Evolutionary conservation across 2,797 vertebrate species (phyloP).

Genomic region (Urophycis tenuis): DNA sequence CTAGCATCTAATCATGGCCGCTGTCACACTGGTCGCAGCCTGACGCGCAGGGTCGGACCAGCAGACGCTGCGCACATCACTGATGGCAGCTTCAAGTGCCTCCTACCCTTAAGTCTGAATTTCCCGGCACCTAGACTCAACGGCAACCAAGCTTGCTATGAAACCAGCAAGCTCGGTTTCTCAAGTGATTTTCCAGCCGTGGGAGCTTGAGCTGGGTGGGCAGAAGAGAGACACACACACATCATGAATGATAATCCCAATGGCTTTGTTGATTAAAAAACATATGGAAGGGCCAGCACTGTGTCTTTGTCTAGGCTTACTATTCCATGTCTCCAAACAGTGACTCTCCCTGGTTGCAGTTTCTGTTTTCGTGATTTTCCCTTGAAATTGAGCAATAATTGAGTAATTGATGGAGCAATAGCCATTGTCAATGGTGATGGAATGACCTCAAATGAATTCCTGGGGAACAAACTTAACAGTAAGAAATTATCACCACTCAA

Average conservation of each 20-base stretch:
- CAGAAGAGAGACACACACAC: too few species aligned
- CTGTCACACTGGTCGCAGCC: slow-evolving; percentile 43
- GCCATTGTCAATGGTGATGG: not conserved
- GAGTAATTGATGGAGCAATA: not conserved
- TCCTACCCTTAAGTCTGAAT: not conserved
- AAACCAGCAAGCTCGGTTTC: not conserved
- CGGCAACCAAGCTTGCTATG: not conserved
- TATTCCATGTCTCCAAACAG: not conserved
- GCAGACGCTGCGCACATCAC: slow-evolving; percentile 13
- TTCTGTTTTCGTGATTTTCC: not conserved
- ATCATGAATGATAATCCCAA: too few species aligned
- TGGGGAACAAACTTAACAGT: not conserved
- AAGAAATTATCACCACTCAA: not conserved
- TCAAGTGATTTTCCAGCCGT: not conserved
- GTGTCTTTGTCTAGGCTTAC: too few species aligned
- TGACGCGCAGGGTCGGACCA: slow-evolving; percentile 30
- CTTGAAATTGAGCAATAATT: not conserved
- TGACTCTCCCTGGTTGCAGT: not conserved
- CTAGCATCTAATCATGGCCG: slow-evolving; percentile 35
- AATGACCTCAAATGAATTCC: not conserved
- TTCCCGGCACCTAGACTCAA: slow-evolving; percentile 12
- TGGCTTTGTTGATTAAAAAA: not conserved
- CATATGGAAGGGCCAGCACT: not conserved
- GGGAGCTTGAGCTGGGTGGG: too few species aligned
- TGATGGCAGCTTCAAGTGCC: slow-evolving; percentile 8